Percentiles rank a stretch among this genome's conserved stretches.
Evolutionary conservation across 2,113 vertebrate genomes (phyloP).

Genomic region (Halichoeres trimaculatus): DNA sequence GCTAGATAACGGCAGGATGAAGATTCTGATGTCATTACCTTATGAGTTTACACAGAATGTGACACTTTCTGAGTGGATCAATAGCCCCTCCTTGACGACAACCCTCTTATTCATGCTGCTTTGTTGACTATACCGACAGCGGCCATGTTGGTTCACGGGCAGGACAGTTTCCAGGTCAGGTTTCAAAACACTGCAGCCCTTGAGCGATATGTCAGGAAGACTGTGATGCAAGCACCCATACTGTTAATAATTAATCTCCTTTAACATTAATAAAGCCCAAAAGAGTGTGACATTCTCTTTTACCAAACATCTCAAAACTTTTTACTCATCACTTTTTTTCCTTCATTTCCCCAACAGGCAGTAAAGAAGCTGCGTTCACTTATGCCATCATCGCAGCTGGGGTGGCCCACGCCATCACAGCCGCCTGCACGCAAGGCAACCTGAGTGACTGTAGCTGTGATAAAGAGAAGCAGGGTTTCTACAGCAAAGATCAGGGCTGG

Average conservation of each 20-base stretch:
- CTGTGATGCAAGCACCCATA: slow-evolving; percentile 60
- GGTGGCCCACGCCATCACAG: slow-evolving; percentile 95
- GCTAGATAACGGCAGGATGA: slow-evolving; percentile 76
- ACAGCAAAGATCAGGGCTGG: slow-evolving; percentile 95
- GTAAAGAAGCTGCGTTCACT: slow-evolving; percentile 95
- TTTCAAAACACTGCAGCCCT: slow-evolving; percentile 72
- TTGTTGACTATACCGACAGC: slow-evolving; percentile 67
- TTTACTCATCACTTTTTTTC: slow-evolving; percentile 29
- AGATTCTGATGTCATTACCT: slow-evolving; percentile 66
- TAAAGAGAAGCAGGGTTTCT: slow-evolving; percentile 96
- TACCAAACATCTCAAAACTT: not conserved
- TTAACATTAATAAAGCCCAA: slow-evolving; percentile 7
- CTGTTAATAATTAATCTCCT: slow-evolving; percentile 67
- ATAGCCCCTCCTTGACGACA: slow-evolving; percentile 74
- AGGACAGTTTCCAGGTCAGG: slow-evolving; percentile 77
- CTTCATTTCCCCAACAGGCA: slow-evolving; percentile 80
- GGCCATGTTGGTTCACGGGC: slow-evolving; percentile 74
- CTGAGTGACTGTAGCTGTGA: slow-evolving; percentile 98
- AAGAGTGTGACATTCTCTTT: not conserved
- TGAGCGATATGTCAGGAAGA: slow-evolving; percentile 59
- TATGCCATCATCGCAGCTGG: slow-evolving; percentile 96
- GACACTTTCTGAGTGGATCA: slow-evolving; percentile 70
- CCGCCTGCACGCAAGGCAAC: slow-evolving; percentile 96
- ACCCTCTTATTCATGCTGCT: slow-evolving; percentile 77
- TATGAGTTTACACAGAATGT: slow-evolving; percentile 72